Conservation (phyloP, 2,888 invertebrate genomes). For the Diaprepes abbreviatus region DNA sequence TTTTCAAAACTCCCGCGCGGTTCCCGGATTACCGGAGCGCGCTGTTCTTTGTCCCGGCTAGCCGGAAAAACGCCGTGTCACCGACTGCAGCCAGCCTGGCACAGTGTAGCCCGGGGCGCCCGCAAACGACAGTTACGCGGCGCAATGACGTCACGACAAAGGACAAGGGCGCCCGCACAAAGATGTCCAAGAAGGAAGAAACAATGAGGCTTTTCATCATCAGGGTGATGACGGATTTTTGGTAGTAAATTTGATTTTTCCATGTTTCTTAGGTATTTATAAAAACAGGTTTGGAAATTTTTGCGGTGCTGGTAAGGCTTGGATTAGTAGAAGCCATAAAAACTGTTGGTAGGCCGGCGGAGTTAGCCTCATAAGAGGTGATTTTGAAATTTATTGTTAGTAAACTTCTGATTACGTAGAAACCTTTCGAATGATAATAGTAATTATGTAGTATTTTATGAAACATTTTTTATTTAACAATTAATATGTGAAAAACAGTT, state of each 20-base stretch:
- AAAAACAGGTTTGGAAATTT: no score
- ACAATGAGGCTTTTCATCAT: background rate
- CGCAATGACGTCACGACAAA: slow-evolving; percentile 44
- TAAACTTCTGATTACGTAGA: no score
- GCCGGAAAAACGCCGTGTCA: slow-evolving; percentile 30
- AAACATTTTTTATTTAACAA: no score
- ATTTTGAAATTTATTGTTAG: no score
- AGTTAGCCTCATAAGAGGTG: no score
- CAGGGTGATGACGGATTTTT: background rate
- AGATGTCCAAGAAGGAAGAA: background rate
- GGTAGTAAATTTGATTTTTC: background rate
- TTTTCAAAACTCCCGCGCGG: slow-evolving; percentile 18
- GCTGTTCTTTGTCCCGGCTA: slow-evolving; percentile 16
- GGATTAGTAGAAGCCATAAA: no score
- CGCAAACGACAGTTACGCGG: slow-evolving; percentile 22
- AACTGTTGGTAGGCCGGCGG: no score
- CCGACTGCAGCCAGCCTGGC: slow-evolving; percentile 35
- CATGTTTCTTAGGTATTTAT: no score
- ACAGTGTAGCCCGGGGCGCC: slow-evolving; percentile 27
- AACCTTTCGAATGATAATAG: no score
- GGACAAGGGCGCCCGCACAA: slow-evolving; percentile 5
- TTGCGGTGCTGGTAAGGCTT: no score
- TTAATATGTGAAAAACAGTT: no score
- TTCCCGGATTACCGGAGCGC: slow-evolving; percentile 22
- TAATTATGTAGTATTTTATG: no score